Percentiles rank a stretch among this genome's conserved stretches.
These are phyloP conservation scores for Brachyptera putata DNA, from an alignment of 2,888 invertebrate genomes.

Conservation along the genomic window DNA sequence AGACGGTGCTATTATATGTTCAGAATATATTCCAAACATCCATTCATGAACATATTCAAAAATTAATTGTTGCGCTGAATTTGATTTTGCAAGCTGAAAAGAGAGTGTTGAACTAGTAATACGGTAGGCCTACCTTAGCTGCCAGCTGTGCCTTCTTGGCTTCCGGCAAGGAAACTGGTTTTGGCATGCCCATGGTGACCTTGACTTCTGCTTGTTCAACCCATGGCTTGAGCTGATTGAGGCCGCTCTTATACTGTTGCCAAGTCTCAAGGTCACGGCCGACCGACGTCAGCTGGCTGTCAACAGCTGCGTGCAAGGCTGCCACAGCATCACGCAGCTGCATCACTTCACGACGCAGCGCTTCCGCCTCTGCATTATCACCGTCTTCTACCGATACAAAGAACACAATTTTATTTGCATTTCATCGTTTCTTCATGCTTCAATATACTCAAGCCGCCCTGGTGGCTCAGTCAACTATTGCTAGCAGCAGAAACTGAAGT, in stretches of 20 bases:
- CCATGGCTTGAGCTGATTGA: slow-evolving; percentile 81
- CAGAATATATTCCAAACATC: no score
- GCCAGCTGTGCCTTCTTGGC: slow-evolving; percentile 72
- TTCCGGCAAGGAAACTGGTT: slow-evolving; percentile 74
- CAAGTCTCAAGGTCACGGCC: slow-evolving; percentile 76
- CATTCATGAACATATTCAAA: no score
- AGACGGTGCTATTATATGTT: no score
- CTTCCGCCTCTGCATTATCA: slow-evolving; percentile 66
- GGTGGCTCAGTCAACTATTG: no score
- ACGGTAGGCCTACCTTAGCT: slow-evolving; percentile 53
- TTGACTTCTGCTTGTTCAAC: slow-evolving; percentile 83
- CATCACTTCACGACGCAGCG: slow-evolving; percentile 69
- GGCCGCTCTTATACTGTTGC: slow-evolving; percentile 76
- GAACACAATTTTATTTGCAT: no score
- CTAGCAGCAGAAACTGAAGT: no score
- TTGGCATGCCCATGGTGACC: slow-evolving; percentile 64
- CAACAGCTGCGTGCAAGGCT: slow-evolving; percentile 69
- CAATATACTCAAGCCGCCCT: no score
- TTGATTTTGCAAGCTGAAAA: no score
- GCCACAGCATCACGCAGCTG: slow-evolving; percentile 71
- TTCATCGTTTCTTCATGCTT: no score
- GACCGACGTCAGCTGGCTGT: slow-evolving; percentile 69
- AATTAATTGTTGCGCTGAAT: no score
- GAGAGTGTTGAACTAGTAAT: no score
- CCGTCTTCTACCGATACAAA: slow-evolving; percentile 49